These are phyloP conservation scores for Plecturocebus donacophilus DNA, from an alignment of 2,113 vertebrate species.

Conservation along the genomic window DNA sequence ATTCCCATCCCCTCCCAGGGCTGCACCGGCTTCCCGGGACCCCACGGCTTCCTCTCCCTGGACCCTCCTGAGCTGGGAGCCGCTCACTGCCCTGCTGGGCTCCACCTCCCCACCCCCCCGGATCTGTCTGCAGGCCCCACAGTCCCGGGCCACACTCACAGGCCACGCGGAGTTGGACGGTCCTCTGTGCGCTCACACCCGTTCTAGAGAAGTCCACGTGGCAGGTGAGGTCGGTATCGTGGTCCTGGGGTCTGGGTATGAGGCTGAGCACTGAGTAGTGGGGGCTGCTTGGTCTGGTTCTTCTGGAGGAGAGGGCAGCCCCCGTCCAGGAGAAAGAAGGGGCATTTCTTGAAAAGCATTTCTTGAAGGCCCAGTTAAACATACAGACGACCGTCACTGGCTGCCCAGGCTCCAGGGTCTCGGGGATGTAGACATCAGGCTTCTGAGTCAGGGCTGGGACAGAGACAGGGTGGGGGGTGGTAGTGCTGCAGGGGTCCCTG, in stretches of 20 bases:
- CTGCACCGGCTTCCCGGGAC: accelerated
- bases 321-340: constrained; percentile 66
- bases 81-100: accelerated
- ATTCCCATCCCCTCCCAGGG: not conserved
- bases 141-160: constrained; percentile 15
- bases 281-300: accelerated
- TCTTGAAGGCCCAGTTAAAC: not conserved
- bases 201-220: not conserved
- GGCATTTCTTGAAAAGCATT: not conserved
- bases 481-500: not conserved
- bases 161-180: not conserved
- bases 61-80: accelerated
- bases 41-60: accelerated
- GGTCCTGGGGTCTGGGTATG: not conserved
- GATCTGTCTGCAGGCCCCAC: accelerated
- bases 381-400: not conserved
- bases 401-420: not conserved
- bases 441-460: constrained; percentile 30
- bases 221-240: constrained; percentile 46
- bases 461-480: not conserved
- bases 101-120: accelerated
- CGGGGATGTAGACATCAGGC: constrained; percentile 44
- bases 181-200: accelerated
- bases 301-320: not conserved
- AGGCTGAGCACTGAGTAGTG: constrained; percentile 33